A percentile compares a stretch with the other conserved stretches of the same genome.
Conservation (phyloP, 64 coral and sea anemone genomes). For the Acropora yongei region DNA sequence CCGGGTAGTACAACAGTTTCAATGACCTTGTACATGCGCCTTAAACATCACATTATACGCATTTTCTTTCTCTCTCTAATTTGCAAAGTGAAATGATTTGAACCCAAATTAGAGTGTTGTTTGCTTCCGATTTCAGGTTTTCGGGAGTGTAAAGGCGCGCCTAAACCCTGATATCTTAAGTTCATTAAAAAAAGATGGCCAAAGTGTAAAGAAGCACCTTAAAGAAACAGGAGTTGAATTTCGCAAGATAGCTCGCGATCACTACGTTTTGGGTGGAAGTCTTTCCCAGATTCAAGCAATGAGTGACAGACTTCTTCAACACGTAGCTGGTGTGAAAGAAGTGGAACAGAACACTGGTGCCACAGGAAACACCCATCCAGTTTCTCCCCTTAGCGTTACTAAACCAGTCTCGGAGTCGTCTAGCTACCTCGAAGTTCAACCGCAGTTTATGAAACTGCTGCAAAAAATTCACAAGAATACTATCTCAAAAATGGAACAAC, state of each 20-base stretch:
- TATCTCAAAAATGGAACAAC: neutral
- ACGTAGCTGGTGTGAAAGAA: neutral
- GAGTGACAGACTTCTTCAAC: neutral
- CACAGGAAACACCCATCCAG: neutral
- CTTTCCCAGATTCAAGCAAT: neutral
- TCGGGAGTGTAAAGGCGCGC: slow-evolving; percentile 25
- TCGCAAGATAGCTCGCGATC: neutral
- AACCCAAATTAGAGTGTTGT: neutral
- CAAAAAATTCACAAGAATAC: neutral
- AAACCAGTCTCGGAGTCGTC: neutral
- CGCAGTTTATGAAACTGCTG: slow-evolving; percentile 37
- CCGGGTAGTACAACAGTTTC: too few species aligned
- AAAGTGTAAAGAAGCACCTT: neutral
- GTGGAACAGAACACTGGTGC: neutral
- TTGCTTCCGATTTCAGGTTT: slow-evolving; percentile 12
- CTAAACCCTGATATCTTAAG: neutral
- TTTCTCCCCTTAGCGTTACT: neutral
- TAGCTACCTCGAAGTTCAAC: neutral
- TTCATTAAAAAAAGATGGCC: neutral
- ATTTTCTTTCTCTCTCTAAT: too few species aligned
- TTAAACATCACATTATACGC: too few species aligned
- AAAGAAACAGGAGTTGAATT: neutral
- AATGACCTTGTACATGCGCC: too few species aligned
- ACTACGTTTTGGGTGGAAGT: slow-evolving; percentile 1
- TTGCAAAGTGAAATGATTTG: too few species aligned